Conservation (phyloP, 2,888 invertebrate species). For the Oxytorus armatus region DNA sequence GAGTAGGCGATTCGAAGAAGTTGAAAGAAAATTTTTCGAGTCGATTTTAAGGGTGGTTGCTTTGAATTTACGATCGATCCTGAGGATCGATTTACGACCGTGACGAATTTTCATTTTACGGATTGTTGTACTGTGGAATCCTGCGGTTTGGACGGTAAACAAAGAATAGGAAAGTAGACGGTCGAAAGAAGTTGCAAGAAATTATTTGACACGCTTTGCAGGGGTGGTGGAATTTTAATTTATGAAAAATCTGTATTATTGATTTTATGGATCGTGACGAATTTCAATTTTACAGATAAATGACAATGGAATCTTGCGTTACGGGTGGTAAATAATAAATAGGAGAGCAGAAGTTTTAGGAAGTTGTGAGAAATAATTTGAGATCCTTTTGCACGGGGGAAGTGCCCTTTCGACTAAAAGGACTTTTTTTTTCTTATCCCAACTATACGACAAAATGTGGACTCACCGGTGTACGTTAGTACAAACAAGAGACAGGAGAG, state of each 20-base stretch:
- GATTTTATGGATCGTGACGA: no score
- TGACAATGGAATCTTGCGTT: slow-evolving; percentile 31
- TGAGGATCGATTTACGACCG: background rate
- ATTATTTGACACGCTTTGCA: background rate
- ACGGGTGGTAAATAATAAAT: slow-evolving; percentile 50
- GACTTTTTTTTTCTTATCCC: no score
- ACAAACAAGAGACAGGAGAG: slow-evolving; percentile 63
- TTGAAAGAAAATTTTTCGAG: slow-evolving; percentile 5
- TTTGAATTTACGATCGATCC: background rate
- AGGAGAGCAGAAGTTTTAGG: slow-evolving; percentile 59
- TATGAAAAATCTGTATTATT: no score
- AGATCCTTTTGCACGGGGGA: no score
- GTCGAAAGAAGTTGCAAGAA: slow-evolving; percentile 42
- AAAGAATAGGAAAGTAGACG: slow-evolving; percentile 60
- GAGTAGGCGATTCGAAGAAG: slow-evolving; percentile 40
- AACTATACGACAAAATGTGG: no score
- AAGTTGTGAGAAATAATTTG: no score
- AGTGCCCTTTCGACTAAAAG: no score
- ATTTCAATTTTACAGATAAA: background rate
- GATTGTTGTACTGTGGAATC: background rate
- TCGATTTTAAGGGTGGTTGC: background rate
- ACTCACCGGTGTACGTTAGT: no score
- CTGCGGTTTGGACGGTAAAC: slow-evolving; percentile 54
- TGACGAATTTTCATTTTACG: slow-evolving; percentile 3
- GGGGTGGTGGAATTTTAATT: background rate